A percentile compares a stretch with the other conserved stretches of the same genome.
These are phyloP conservation scores for Sorex fumeus DNA, from an alignment of 2,113 vertebrate species.

Conservation along the genomic window DNA sequence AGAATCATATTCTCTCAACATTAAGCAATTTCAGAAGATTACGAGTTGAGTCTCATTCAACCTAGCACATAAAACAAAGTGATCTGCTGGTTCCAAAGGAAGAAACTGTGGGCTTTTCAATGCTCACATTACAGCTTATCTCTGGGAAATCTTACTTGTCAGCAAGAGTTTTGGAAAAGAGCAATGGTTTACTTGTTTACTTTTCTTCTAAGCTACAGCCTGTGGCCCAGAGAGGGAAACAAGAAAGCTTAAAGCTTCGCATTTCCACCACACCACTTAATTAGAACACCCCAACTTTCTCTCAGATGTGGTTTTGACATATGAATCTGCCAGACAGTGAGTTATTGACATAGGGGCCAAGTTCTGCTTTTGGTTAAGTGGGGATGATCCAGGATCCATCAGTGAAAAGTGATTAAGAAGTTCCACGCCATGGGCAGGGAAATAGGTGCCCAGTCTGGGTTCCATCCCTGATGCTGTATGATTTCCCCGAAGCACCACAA, in stretches of 20 bases:
- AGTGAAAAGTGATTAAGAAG: not conserved
- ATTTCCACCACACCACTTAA: conserved; percentile 41
- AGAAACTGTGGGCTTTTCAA: conserved; percentile 36
- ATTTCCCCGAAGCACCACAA: too few relatives aligned
- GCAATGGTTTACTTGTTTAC: conserved; percentile 23
- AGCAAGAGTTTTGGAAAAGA: not conserved
- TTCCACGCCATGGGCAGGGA: too few relatives aligned
- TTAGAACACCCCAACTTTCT: not conserved
- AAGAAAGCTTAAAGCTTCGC: not conserved
- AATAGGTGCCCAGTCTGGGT: too few relatives aligned
- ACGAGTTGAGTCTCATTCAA: not conserved
- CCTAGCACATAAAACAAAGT: not conserved
- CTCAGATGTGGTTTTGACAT: conserved; percentile 62
- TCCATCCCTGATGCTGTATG: too few relatives aligned
- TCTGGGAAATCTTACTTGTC: conserved; percentile 51
- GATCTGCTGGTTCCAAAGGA: not conserved
- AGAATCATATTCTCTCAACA: not conserved
- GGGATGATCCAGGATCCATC: too few relatives aligned
- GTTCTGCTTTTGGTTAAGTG: conserved; percentile 4
- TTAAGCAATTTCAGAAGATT: not conserved
- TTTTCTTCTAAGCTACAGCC: not conserved
- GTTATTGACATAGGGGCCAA: not conserved
- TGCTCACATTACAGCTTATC: conserved; percentile 13
- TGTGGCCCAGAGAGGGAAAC: not conserved
- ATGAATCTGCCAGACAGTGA: not conserved